Evolutionary conservation across 2,113 vertebrate species (phyloP).

Genomic region (Halichoerus grypus): DNA sequence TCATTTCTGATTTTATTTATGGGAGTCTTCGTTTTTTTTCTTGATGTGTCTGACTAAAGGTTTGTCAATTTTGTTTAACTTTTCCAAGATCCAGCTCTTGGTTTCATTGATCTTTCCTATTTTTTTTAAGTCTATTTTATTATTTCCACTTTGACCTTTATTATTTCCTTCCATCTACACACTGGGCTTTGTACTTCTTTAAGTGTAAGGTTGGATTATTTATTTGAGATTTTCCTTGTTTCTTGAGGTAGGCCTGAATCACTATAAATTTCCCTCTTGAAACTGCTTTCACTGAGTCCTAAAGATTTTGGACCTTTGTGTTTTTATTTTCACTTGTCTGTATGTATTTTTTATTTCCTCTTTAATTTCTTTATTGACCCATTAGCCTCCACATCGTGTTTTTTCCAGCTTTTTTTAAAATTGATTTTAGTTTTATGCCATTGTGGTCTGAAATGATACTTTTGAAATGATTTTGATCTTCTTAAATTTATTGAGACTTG

Average conservation of each 20-base stretch:
- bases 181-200: background rate
- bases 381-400: background rate
- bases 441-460: background rate
- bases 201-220: background rate
- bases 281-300: background rate
- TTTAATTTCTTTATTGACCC: background rate
- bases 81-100: background rate
- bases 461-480: background rate
- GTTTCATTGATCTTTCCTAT: background rate
- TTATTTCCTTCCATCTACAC: background rate
- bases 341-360: background rate
- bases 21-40: background rate
- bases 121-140: background rate
- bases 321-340: background rate
- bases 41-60: background rate
- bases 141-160: background rate
- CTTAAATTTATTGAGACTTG: background rate
- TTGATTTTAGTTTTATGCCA: background rate
- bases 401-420: background rate
- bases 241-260: background rate
- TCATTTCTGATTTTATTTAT: background rate
- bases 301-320: background rate
- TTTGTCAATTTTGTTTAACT: background rate
- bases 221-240: background rate
- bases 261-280: background rate